These are phyloP conservation scores for Sebastiscus tertius DNA, from an alignment of 2,797 vertebrate genomes.

Conservation along the genomic window DNA sequence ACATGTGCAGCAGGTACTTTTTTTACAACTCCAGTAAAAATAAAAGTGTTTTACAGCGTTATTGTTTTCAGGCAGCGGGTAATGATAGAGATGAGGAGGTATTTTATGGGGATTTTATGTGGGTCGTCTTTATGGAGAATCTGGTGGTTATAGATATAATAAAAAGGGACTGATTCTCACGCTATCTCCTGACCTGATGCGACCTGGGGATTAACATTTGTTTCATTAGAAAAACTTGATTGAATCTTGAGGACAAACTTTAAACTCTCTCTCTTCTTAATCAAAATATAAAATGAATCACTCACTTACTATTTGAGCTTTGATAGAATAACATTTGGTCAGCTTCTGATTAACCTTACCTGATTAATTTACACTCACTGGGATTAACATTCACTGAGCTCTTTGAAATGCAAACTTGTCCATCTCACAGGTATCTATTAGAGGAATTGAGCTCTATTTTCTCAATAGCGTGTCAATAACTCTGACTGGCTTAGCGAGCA, in stretches of 20 bases:
- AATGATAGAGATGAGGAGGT: slow-evolving; percentile 75
- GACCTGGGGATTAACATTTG: not conserved
- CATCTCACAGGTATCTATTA: slow-evolving; percentile 1
- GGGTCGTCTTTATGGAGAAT: slow-evolving; percentile 78
- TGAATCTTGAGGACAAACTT: not conserved
- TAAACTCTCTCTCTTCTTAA: not conserved
- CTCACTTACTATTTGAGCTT: not conserved
- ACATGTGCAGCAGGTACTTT: slow-evolving; percentile 64
- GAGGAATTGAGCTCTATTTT: not conserved
- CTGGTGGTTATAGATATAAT: slow-evolving; percentile 68
- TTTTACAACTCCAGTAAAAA: slow-evolving; percentile 83
- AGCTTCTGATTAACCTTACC: not conserved
- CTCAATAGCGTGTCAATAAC: slow-evolving; percentile 35
- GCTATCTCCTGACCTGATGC: slow-evolving; percentile 63
- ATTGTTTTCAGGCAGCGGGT: slow-evolving; percentile 79
- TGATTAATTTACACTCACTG: slow-evolving; percentile 5
- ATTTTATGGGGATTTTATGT: slow-evolving; percentile 84
- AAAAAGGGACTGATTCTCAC: slow-evolving; percentile 78
- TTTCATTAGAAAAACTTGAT: not conserved
- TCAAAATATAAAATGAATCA: not conserved
- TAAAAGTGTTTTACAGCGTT: slow-evolving; percentile 82
- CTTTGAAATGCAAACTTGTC: not conserved
- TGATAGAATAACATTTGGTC: not conserved
- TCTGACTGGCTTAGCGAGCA: slow-evolving; percentile 32
- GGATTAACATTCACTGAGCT: not conserved